phyloP scores from a whole-genome alignment of 2,113 vertebrate genomes.

The Gnathonemus longibarbis region DNA sequence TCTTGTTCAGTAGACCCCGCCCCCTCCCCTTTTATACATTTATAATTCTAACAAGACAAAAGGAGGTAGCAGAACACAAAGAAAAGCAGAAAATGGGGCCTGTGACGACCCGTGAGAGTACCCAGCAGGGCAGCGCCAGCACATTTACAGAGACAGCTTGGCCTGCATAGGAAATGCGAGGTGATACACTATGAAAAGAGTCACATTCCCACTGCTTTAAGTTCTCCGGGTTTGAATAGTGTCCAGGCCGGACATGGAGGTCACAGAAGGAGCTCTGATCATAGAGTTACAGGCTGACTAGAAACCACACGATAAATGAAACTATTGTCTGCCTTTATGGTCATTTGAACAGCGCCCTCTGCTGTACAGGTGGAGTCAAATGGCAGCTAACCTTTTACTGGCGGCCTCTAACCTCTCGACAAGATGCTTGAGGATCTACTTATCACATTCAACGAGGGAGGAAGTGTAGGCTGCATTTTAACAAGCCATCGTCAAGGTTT shows the following conservation, averaged over 20 bases:
- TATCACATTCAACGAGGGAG: neutral
- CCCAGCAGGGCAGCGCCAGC: neutral
- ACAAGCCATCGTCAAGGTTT: neutral
- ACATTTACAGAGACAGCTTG: neutral
- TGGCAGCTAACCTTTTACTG: neutral
- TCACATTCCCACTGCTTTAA: neutral
- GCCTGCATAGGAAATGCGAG: conserved; percentile 7
- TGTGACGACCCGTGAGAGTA: conserved; percentile 21
- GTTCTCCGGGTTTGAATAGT: neutral
- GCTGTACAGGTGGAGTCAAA: neutral
- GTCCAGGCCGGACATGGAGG: neutral
- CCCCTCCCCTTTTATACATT: conserved; percentile 23
- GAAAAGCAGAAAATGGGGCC: conserved; percentile 31
- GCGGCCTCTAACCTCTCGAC: neutral
- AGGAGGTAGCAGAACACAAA: conserved; percentile 23
- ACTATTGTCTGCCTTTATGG: neutral
- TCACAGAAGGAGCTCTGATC: neutral
- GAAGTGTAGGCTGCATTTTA: neutral
- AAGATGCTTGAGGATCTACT: neutral
- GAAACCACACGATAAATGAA: neutral
- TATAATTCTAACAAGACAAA: conserved; percentile 36
- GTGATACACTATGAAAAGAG: neutral
- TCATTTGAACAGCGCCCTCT: neutral
- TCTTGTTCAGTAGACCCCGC: conserved; percentile 23
- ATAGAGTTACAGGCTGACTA: neutral